phyloP scores from a whole-genome alignment of 2,113 vertebrate species.

The Brienomyrus longianalis region DNA sequence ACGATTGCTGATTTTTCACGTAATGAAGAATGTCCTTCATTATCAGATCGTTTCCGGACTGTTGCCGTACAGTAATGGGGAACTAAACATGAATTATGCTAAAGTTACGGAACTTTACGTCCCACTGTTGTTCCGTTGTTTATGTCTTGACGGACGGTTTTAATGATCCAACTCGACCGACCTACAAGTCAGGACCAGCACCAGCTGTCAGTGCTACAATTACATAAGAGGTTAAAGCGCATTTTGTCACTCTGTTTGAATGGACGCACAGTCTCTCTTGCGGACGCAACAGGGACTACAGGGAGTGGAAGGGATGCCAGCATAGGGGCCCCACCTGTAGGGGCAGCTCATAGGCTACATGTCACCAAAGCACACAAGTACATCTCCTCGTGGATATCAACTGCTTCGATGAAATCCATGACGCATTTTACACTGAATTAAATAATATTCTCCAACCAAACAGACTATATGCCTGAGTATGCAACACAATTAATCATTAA shows the following conservation, averaged over 20 bases:
- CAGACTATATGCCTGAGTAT: background rate
- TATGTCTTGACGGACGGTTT: background rate
- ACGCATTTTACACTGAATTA: background rate
- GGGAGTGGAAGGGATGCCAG: background rate
- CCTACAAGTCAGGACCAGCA: background rate
- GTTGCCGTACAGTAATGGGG: background rate
- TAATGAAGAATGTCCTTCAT: background rate
- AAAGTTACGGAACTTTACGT: background rate
- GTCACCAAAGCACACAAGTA: background rate
- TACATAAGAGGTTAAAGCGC: background rate
- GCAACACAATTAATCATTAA: background rate
- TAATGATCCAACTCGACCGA: no score
- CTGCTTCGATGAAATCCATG: background rate
- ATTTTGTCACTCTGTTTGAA: background rate
- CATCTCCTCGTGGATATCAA: background rate
- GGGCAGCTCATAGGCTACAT: background rate
- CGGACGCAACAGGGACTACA: background rate
- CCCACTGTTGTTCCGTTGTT: background rate
- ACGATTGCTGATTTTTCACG: background rate
- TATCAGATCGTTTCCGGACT: background rate
- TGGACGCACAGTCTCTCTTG: slow-evolving; percentile 40
- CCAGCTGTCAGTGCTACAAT: background rate
- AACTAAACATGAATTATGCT: background rate
- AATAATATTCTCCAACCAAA: background rate
- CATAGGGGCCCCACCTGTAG: background rate